Conservation (phyloP, 53 echinoderm and acorn worm species). For the Patiria pectinifera region DNA sequence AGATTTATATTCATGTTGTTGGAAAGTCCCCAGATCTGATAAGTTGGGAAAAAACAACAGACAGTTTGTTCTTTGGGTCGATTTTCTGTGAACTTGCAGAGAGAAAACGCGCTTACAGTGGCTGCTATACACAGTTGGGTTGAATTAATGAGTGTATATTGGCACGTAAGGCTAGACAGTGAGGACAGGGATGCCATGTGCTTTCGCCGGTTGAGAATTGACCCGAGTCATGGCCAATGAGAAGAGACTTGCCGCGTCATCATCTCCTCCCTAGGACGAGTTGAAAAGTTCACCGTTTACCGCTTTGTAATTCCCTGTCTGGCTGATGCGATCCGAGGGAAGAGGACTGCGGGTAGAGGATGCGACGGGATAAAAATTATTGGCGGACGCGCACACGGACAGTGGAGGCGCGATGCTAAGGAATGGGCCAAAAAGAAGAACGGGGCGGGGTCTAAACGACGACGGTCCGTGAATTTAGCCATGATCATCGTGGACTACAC, state of each 20-base stretch:
- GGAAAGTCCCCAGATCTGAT: background rate
- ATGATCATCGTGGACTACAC: background rate
- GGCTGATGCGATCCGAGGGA: slow-evolving; percentile 49
- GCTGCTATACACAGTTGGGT: background rate
- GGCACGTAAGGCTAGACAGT: slow-evolving; percentile 25
- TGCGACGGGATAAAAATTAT: background rate
- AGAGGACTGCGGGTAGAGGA: background rate
- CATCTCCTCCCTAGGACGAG: slow-evolving; percentile 42
- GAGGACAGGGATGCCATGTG: slow-evolving; percentile 35
- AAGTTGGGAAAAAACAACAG: background rate
- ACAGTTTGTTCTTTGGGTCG: background rate
- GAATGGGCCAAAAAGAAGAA: background rate
- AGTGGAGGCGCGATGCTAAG: background rate
- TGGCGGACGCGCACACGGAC: background rate
- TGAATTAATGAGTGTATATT: slow-evolving; percentile 51
- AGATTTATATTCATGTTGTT: background rate
- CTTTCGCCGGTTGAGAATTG: slow-evolving; percentile 37
- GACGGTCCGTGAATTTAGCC: slow-evolving; percentile 12
- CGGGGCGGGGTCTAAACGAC: slow-evolving; percentile 30
- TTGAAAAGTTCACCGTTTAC: slow-evolving; percentile 63
- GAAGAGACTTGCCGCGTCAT: slow-evolving; percentile 24
- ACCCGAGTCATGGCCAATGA: slow-evolving; percentile 52
- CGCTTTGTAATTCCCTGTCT: slow-evolving; percentile 55
- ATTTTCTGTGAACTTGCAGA: slow-evolving; percentile 34
- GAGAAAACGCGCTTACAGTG: background rate